Base-by-base conservation (phyloP, 1,140 invertebrate species). In the Zaprionus kolodkinae region DNA sequence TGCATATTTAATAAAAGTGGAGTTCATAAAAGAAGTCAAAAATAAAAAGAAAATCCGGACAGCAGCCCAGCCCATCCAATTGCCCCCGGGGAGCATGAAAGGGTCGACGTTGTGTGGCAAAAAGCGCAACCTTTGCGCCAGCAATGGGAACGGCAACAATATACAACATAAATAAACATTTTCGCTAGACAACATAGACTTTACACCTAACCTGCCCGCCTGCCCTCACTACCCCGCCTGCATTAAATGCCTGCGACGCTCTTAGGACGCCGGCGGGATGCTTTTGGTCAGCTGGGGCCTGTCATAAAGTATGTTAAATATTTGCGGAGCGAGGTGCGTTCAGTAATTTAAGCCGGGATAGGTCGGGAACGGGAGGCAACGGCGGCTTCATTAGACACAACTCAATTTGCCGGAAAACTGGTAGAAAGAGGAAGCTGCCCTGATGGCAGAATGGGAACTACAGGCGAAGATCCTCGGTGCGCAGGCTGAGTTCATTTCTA, bases 221-320 rank as follows among this genome's bases (percentile, higher is more conserved):
- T 56, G 12, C 40, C 30, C 54, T 13, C 10, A 25, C 12, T 33
- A 2, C 4, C 38, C 21, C 11, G 27, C 36, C 50, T 17, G 17
- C 13, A 6, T n/a, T 27, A 45, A 25, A 12, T 61, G 55, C 17
- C 43, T 17, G 56, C 61, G 62, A 35, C 27, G 33, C 50, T 74
- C 30, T 52, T 45, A n/a, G n/a, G 40, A 45, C 40, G 40, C 40
- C 40, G 7, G 15, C 40, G 79, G 81, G 69, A 80, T 88, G 68
- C 70, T 45, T 78, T 61, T 73, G 80, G 80, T 70, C 79, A 79
- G 70, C 85, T 75, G 77, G 64, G 80, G 77, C 80, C 50, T 80
- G 71, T 72, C 84, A 78, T 88, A 87, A 87, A 89, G 80, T 84
- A 87, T 87, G 85, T 84, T 80, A 79, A 87, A 89, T 89, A 89